A percentile compares a stretch with the other conserved stretches of the same genome.
phyloP scores from a whole-genome alignment of 2,888 invertebrate species.

The Andrena marginata region DNA sequence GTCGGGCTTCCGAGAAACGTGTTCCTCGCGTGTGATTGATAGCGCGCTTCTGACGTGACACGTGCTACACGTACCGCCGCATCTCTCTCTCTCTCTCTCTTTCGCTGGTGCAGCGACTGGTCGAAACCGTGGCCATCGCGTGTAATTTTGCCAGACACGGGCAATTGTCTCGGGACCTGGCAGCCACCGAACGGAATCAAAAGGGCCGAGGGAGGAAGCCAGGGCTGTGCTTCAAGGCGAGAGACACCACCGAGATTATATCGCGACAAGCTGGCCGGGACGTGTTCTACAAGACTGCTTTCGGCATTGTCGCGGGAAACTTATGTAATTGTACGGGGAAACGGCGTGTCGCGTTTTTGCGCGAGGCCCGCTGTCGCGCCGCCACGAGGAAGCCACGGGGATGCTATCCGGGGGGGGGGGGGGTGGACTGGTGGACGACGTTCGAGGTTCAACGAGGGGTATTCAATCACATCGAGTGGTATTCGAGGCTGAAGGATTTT shows the following conservation, averaged over 20 bases:
- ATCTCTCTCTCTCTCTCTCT: constrained; percentile 13
- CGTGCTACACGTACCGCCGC: constrained; percentile 74
- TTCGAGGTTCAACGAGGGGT: not conserved
- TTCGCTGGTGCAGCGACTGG: constrained; percentile 37
- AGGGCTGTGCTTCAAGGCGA: not conserved
- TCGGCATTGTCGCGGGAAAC: constrained; percentile 43
- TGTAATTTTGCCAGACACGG: constrained; percentile 69
- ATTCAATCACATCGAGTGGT: too few species aligned
- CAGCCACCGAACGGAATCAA: constrained; percentile 40
- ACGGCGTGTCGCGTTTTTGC: not conserved
- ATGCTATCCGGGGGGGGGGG: constrained; percentile 3
- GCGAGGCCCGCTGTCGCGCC: not conserved
- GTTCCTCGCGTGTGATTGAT: constrained; percentile 72
- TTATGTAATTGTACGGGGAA: constrained; percentile 50
- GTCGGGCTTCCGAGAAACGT: constrained; percentile 70
- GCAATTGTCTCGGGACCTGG: constrained; percentile 52
- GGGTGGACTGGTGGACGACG: constrained; percentile 5
- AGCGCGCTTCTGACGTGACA: constrained; percentile 70
- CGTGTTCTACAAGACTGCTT: constrained; percentile 32
- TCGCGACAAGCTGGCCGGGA: constrained; percentile 44
- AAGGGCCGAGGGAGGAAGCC: constrained; percentile 34
- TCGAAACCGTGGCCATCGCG: constrained; percentile 35
- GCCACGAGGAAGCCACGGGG: not conserved
- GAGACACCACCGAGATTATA: constrained; percentile 50
- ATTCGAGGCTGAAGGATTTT: too few species aligned